Base-by-base conservation (phyloP, 2,888 invertebrate genomes). In the Mylabris sibirica region DNA sequence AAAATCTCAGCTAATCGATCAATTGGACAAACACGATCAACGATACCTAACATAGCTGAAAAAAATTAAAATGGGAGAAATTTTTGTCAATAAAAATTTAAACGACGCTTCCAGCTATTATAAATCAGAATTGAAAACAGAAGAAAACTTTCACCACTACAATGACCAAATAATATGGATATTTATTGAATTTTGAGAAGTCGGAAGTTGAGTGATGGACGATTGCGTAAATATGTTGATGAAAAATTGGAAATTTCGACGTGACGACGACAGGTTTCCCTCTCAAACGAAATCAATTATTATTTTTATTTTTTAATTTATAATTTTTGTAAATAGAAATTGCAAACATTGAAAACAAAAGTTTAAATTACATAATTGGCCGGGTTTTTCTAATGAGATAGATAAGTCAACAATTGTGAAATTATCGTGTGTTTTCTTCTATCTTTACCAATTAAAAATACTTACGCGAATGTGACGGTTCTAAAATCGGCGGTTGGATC, bases 1-100 rank as follows among this genome's bases (percentile, higher is more conserved):
- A 92, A 87, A 12, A 91, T 85, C 84, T 93, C 93, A 0, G 92
- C 91, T 20, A 93, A 84, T 2, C 92, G 91, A 63, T 90, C 86
- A 34, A 85, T 82, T 0, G 93, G 92, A 75, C 93, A 93, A 77
- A 89, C 90, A 63, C 92, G 88, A 0, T 92, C 91, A 41, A 92
- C 90, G 44, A 92, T 85, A 9, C 93, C 92, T 67, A 85, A 84
- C 69, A 93, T 85, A 61, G 92, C 84, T 6, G 92, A 92, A 92
- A n/a, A n/a, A n/a, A 82, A 38, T 6, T 0, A 30, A 30, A n/a
- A n/a, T n/a, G 20, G 34, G 17, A 26, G 26, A 57, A 24, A 57
- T n/a, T 20, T 17, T 20, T 17, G 4, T 44, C 17, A 44, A 22
- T 11, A 26, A 24, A 24, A 57, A 26, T 57, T 44, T 38, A 11